Conservation (phyloP, 2,113 vertebrate species). For the Melanerpes aurifrons region DNA sequence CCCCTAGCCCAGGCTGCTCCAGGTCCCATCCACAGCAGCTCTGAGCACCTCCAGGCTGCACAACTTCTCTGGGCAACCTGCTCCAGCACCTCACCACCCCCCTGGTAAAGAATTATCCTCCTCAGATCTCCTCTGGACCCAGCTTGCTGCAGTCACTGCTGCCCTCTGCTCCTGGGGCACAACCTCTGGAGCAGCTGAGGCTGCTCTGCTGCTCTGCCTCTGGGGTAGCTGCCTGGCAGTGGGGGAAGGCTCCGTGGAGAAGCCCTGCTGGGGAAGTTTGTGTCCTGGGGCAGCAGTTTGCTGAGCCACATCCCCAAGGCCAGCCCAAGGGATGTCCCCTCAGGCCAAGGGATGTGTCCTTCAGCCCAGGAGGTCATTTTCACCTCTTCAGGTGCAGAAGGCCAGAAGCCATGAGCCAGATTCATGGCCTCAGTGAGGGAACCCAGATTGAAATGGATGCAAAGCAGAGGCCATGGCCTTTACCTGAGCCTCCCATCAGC, state of each 20-base stretch:
- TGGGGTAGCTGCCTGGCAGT: background rate
- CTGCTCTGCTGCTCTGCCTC: background rate
- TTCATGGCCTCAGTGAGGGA: background rate
- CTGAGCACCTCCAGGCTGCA: no score
- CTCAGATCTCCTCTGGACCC: no score
- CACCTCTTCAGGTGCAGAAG: constrained; percentile 8
- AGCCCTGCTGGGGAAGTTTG: background rate
- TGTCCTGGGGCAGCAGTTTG: constrained; percentile 28
- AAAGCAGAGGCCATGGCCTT: constrained; percentile 60
- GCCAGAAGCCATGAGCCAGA: constrained; percentile 19
- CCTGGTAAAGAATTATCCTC: no score
- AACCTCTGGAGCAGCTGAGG: background rate
- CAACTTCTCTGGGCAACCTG: no score
- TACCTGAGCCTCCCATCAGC: constrained; percentile 67
- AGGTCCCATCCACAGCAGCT: no score
- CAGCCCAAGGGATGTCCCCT: constrained; percentile 17
- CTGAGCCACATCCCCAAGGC: background rate
- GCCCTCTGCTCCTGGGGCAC: background rate
- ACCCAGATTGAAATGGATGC: background rate
- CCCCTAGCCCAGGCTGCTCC: no score
- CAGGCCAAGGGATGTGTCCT: no score
- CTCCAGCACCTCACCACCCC: no score
- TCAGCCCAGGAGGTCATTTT: background rate
- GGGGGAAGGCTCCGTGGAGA: background rate
- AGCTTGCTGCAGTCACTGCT: background rate